Evolutionary conservation across 1,140 invertebrate species (phyloP), one percentile per base, ranked within the genome.

Genomic region (Caenorhabditis briggsae): DNA sequence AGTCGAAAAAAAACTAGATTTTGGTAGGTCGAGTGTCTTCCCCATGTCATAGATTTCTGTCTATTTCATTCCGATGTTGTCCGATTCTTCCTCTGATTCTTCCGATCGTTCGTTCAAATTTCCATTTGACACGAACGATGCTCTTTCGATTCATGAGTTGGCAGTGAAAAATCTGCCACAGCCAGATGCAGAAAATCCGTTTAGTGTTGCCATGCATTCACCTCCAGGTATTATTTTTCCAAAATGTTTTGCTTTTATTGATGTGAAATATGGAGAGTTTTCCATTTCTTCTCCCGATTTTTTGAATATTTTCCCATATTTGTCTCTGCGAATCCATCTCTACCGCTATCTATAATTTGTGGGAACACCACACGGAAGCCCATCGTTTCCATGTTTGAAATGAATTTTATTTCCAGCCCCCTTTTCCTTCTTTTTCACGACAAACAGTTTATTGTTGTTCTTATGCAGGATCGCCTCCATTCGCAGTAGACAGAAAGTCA

Each of bases 361-460:
- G 70, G 70, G 46, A 78, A 50, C 43, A 50, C 0, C 70, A 50
- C 3, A 53, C n/a, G 46, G 46, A 78, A 78, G 70, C 70, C 33
- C 46, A 50, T 14, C 70, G 25, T 50, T 78, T 50, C 20, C 33
- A 23, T 50, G 46, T 50, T 20, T 78, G 25, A 50, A 12, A 46
- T 46, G 65, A 41, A 74, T 78, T 78, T 50, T 53, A 46, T 78
- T 48, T 50, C 70, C 64, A 43, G 33, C 64, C 59, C 59, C 64
- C 14, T 6, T n/a, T 43, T 8, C 41, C 16, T 53, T 8, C 14
- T 23, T 50, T 78, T 78, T 78, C 12, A 48, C 18, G 46, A 41
- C 70, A 78, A 50, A 78, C 70, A 78, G 46, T 78, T 78, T 78
- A 41, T 50, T 48, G 33, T 78, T 78, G 43, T 78, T 78, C 70